phyloP scores from a whole-genome alignment of 2,888 invertebrate genomes.

The Prosopocoilus inquinatus region DNA sequence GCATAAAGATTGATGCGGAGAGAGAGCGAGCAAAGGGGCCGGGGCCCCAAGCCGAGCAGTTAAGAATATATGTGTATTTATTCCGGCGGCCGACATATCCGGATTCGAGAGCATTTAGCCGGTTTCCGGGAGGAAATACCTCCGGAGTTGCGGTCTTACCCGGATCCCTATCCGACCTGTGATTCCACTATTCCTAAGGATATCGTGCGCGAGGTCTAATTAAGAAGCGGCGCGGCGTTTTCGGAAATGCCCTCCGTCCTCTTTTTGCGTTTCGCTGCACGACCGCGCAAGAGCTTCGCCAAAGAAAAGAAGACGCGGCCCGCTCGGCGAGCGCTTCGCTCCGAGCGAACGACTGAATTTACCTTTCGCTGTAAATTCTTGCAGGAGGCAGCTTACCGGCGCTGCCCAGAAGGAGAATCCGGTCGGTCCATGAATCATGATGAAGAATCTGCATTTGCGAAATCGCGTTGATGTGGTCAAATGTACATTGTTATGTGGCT shows the following conservation, averaged over 20 bases:
- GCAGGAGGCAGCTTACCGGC: not conserved
- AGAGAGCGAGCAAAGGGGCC: slow-evolving; percentile 6
- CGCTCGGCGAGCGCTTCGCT: not conserved
- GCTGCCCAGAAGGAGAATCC: not conserved
- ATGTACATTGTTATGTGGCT: not conserved
- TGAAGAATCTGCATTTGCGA: not conserved
- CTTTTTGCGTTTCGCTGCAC: not conserved
- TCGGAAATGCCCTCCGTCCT: not conserved
- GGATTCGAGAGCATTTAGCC: slow-evolving; percentile 46
- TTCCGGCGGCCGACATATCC: slow-evolving; percentile 46
- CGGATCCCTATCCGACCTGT: slow-evolving; percentile 2
- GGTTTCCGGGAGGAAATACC: slow-evolving; percentile 47
- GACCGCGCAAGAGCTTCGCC: not conserved
- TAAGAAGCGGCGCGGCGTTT: not conserved
- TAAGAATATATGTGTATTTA: slow-evolving; percentile 44
- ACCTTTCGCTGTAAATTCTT: not conserved
- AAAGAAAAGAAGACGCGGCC: not conserved
- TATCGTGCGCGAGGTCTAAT: not conserved
- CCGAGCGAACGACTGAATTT: not conserved
- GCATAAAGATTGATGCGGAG: slow-evolving; percentile 6
- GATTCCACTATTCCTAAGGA: not conserved
- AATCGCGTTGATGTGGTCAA: slow-evolving; percentile 4
- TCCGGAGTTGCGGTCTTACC: slow-evolving; percentile 42
- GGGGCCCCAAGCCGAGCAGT: slow-evolving; percentile 7
- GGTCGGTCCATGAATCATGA: slow-evolving; percentile 1